Conservation (phyloP, 2,797 vertebrate species). For the Xenops minutus region DNA sequence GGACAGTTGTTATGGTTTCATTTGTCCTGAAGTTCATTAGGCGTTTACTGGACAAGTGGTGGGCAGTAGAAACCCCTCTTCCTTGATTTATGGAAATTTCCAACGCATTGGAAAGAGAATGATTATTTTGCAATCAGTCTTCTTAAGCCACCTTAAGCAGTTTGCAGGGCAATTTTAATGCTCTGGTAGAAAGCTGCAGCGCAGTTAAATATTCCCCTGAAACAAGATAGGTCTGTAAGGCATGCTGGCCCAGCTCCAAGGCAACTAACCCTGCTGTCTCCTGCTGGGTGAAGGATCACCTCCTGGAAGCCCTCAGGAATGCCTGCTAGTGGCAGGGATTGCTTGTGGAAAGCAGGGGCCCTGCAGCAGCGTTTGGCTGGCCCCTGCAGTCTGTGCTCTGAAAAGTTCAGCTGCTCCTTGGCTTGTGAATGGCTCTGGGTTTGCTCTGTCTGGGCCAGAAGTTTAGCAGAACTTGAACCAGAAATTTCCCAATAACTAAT, state of each 20-base stretch:
- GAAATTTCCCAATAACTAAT: background rate
- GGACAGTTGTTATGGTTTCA: background rate
- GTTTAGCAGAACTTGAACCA: background rate
- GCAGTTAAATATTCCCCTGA: background rate
- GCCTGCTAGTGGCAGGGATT: background rate
- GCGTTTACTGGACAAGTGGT: background rate
- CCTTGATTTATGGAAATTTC: slow-evolving; percentile 6
- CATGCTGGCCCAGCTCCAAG: background rate
- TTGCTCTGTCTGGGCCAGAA: background rate
- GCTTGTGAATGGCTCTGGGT: background rate
- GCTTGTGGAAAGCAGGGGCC: background rate
- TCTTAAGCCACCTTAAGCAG: background rate
- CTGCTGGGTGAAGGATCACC: slow-evolving; percentile 25
- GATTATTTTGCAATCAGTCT: background rate
- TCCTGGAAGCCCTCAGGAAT: slow-evolving; percentile 12
- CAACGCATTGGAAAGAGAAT: background rate
- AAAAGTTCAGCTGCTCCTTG: background rate
- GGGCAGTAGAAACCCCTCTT: background rate
- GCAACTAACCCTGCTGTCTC: background rate
- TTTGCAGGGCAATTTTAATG: background rate
- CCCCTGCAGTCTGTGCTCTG: background rate
- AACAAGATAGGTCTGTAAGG: slow-evolving; percentile 32
- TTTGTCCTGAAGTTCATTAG: background rate
- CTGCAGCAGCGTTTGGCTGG: background rate
- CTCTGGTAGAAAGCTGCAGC: background rate